Conservation (phyloP, 2,888 invertebrate genomes). For the Phortica okadai region DNA sequence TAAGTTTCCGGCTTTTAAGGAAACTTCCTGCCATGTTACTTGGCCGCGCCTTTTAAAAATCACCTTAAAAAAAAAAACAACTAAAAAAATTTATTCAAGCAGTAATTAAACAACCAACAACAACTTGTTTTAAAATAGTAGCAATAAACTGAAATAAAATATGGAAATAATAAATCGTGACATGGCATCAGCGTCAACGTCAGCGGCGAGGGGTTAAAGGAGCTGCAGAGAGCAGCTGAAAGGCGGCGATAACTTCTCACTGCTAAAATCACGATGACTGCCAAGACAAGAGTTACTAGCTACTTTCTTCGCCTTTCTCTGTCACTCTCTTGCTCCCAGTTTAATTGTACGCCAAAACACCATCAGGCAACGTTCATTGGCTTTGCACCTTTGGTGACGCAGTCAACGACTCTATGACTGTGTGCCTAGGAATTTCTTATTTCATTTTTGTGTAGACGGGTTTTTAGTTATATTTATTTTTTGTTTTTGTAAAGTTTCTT, state of each 20-base stretch:
- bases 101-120: slow-evolving; percentile 18
- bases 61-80: not conserved
- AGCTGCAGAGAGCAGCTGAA: slow-evolving; percentile 25
- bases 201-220: not conserved
- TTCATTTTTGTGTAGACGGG: slow-evolving; percentile 34
- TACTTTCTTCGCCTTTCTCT: too few species aligned
- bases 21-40: not conserved
- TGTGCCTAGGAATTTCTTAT: slow-evolving; percentile 38
- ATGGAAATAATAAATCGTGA: slow-evolving; percentile 29
- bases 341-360: slow-evolving; percentile 23
- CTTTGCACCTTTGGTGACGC: slow-evolving; percentile 54
- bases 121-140: slow-evolving; percentile 5
- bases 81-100: not conserved
- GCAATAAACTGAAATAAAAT: slow-evolving; percentile 13
- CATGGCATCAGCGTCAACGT: not conserved
- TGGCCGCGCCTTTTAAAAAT: slow-evolving; percentile 1
- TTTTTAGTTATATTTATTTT: slow-evolving; percentile 31
- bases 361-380: slow-evolving; percentile 44
- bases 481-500: slow-evolving; percentile 34
- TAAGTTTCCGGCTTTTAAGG: slow-evolving; percentile 2
- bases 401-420: slow-evolving; percentile 40
- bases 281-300: not conserved
- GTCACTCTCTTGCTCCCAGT: not conserved
- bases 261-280: not conserved
- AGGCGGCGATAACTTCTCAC: slow-evolving; percentile 24